Conservation (phyloP, 2,113 vertebrate species). For the Cranoglanis bouderius region DNA sequence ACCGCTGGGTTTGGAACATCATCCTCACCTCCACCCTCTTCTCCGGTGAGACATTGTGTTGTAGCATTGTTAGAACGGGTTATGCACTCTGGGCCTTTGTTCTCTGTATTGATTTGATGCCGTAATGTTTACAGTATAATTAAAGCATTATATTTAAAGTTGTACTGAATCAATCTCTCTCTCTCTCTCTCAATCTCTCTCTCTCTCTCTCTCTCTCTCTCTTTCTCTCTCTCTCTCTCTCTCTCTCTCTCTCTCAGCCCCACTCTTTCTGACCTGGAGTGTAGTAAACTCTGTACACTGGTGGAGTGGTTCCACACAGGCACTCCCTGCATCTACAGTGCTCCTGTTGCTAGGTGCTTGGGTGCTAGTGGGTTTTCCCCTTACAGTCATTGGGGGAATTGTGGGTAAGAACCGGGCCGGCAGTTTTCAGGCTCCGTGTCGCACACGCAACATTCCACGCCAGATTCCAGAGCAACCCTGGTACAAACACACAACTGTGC, state of each 20-base stretch:
- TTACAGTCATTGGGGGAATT: slow-evolving; percentile 89
- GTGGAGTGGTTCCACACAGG: slow-evolving; percentile 90
- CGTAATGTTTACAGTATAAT: not conserved
- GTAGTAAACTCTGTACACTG: slow-evolving; percentile 90
- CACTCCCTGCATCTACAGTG: slow-evolving; percentile 86
- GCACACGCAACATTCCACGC: slow-evolving; percentile 87
- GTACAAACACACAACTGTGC: slow-evolving; percentile 86
- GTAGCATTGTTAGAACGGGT: not conserved
- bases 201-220: not conserved
- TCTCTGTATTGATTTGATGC: not conserved
- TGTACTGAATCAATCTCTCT: no score
- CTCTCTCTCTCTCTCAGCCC: slow-evolving; percentile 70
- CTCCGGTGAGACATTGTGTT: slow-evolving; percentile 74
- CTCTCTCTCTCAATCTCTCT: not conserved
- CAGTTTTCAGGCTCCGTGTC: slow-evolving; percentile 86
- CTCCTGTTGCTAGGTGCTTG: slow-evolving; percentile 85
- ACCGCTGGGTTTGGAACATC: slow-evolving; percentile 93
- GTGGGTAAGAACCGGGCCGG: slow-evolving; percentile 88
- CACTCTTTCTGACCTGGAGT: slow-evolving; percentile 91
- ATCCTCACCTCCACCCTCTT: slow-evolving; percentile 89
- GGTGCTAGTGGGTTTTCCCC: slow-evolving; percentile 89
- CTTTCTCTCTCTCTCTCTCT: not conserved
- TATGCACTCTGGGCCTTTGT: not conserved
- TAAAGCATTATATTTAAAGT: no score
- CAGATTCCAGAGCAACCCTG: slow-evolving; percentile 90